Evolutionary conservation across 2,797 vertebrate species (phyloP), one percentile per base, ranked within the genome.

Genomic region (Neomorphus geoffroyi): DNA sequence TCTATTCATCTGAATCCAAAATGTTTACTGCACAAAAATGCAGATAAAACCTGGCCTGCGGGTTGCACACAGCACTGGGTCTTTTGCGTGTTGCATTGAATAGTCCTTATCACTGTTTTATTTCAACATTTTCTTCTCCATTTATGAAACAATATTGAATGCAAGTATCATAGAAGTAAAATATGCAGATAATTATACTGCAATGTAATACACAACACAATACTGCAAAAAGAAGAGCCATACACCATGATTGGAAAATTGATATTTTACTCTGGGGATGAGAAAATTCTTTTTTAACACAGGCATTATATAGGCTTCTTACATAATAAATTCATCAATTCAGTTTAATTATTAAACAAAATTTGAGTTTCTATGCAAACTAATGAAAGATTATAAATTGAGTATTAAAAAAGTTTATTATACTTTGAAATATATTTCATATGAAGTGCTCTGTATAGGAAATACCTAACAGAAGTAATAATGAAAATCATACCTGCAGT

Each of bases 401-500:
- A 86, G 12, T 86, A 89, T 90, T 89, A 27, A 65, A 84, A 84
- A 94, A 93, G 53, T 80, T 88, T n/a, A 87, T 96, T 89, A 85
- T 15, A 61, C 16, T 67, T 43, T 69, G 32, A 93, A 86, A 80
- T 88, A 79, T 54, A 69, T 86, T 91, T 92, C 41, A 26, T 51
- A 61, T 67, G 2, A 50, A 80, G 74, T 27, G 22, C 13, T 81
- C 37, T 50, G 32, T 56, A 41, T 9, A 77, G 46, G 26, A 81
- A 93, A 80, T 43, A 27, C 7, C 15, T 32, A 67, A 60, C 10
- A 45, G 28, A 83, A 88, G 15, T 54, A 88, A 79, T 26, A 74
- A 60, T 21, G n/a, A 84, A 26, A 75, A 74, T 58, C 50, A 58
- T 13, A 71, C 1, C n/a, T 53, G 35, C 13, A 26, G 16, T 83